Evolutionary conservation across 2,113 vertebrate species (phyloP), one percentile per base, ranked within the genome.

Genomic region (Anarrhichthys ocellatus): DNA sequence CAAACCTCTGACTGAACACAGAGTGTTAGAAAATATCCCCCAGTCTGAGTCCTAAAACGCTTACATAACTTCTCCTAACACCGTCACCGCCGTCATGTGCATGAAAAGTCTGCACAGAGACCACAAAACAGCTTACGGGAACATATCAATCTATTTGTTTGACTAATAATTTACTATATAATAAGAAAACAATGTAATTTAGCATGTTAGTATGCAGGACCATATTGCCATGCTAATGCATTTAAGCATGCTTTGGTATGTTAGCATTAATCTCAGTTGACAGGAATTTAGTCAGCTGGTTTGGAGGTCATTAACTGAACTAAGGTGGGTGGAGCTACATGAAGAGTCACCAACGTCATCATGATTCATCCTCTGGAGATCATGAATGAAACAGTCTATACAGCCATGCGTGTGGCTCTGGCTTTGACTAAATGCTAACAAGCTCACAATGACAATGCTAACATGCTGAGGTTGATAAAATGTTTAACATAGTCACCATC

Each of bases 41-140:
- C 32, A 34, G 32, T 34, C 32, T 34, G 32, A 34, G 32, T 34
- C 32, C 32, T 34, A 34, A 5, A 34, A 5, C 32, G 32, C 72
- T 91, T 90, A 92, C 71, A 75, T 88, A 89, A 90, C 52, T 62
- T 34, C 66, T 50, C 11, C 71, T 15, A 52, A 40, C 42, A 64
- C n/a, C 42, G 20, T 59, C 42, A 46, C 58, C 2, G 14, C 75
- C 42, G 44, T 44, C 42, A 40, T 54, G 13, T 8, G 24, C 58
- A 69, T 2, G 2, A 73, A 34, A 77, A 46, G 24, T 24, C 38
- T 81, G 17, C 9, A 29, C 29, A 61, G 46, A 65, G 48, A 52
- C 17, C 20, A 65, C 18, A 52, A 76, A 83, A 67, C 38, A 63
- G 52, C 63, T 40, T 20, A 11, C 48, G 15, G 29, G n/a, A 62